phyloP scores from a whole-genome alignment of 2,797 vertebrate species.

The Anguilla anguilla region DNA sequence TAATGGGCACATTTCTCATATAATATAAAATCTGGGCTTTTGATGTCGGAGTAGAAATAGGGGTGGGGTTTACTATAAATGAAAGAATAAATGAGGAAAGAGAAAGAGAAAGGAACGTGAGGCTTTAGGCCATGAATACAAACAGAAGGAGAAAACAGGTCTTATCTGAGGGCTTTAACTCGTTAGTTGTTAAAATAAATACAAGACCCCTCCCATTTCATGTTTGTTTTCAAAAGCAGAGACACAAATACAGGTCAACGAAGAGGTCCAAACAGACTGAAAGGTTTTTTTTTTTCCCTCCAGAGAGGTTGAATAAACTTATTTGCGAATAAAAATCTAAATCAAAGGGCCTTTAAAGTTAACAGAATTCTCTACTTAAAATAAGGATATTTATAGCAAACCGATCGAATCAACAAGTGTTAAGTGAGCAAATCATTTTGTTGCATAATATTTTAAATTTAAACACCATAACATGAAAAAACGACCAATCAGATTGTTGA shows the following conservation, averaged over 20 bases:
- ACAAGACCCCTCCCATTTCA: constrained; percentile 8
- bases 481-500: background rate
- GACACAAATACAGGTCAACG: constrained; percentile 26
- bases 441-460: background rate
- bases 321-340: background rate
- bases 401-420: background rate
- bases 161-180: constrained; percentile 16
- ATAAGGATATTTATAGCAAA: background rate
- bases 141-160: background rate
- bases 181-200: constrained; percentile 28
- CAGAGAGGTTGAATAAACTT: background rate
- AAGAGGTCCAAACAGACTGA: constrained; percentile 17
- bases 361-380: background rate
- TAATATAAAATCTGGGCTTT: background rate
- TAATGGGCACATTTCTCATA: background rate
- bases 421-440: background rate
- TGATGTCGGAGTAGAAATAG: background rate
- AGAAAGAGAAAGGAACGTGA: background rate
- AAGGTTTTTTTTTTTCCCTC: background rate
- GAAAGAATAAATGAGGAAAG: background rate
- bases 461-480: background rate
- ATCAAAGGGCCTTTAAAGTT: background rate
- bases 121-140: constrained; percentile 6
- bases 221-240: constrained; percentile 32
- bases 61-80: background rate